phyloP scores from a whole-genome alignment of 2,888 invertebrate genomes.

The Macaria liturata region DNA sequence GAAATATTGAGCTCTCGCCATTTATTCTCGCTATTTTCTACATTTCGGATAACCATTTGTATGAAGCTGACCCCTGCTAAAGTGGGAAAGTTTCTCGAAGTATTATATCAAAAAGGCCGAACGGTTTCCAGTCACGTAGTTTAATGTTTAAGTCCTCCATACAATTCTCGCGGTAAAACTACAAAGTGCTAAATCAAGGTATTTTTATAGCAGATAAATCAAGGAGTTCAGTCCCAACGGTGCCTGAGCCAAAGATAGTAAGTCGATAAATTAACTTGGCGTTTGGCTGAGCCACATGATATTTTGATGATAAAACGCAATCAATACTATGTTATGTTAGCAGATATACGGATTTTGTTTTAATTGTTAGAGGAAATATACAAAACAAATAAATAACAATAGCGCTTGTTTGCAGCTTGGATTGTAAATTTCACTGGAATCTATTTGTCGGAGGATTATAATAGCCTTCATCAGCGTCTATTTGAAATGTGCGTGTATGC shows the following conservation, averaged over 20 bases:
- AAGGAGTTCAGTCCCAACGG: constrained; percentile 17
- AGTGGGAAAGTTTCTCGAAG: constrained; percentile 7
- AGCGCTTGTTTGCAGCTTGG: too few species aligned
- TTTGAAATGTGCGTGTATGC: too few species aligned
- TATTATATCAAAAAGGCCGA: constrained; percentile 16
- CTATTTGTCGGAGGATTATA: too few species aligned
- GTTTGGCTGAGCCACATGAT: constrained; percentile 1
- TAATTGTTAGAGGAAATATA: too few species aligned
- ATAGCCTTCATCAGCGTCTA: too few species aligned
- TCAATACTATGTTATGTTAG: too few species aligned
- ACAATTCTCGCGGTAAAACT: constrained; percentile 17
- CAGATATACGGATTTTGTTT: too few species aligned
- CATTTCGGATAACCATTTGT: background rate
- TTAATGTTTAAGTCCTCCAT: constrained; percentile 11
- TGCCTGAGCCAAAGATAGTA: constrained; percentile 1
- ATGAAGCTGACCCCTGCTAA: background rate
- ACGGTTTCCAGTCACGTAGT: constrained; percentile 20
- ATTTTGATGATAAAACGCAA: too few species aligned
- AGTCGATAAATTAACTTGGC: constrained; percentile 17
- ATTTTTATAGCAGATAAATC: constrained; percentile 27
- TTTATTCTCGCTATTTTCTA: background rate
- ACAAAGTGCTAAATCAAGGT: constrained; percentile 17
- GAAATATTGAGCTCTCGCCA: background rate
- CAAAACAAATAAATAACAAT: too few species aligned
- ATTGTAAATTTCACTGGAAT: too few species aligned